Conservation (phyloP, 2,888 invertebrate genomes). For the Aleiodes leptofemur region DNA sequence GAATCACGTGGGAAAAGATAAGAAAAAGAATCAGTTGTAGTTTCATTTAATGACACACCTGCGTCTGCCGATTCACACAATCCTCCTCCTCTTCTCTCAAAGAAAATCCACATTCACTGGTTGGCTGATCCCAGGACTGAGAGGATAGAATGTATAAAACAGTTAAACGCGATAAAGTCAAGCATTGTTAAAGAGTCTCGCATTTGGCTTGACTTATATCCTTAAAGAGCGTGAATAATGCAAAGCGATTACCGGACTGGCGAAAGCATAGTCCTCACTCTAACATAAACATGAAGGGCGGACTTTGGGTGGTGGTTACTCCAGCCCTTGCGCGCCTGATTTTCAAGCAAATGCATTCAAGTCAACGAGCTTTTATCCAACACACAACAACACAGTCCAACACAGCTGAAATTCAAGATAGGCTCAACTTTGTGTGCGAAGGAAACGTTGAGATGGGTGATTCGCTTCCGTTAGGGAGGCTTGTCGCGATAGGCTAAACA, state of each 20-base stretch:
- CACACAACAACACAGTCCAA: constrained; percentile 17
- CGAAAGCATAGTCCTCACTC: constrained; percentile 39
- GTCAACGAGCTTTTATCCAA: constrained; percentile 39
- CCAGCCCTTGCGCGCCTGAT: background rate
- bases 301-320: constrained; percentile 9
- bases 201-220: constrained; percentile 54
- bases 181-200: constrained; percentile 51
- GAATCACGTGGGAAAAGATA: too few species aligned
- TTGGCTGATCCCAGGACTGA: constrained; percentile 1
- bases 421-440: constrained; percentile 43
- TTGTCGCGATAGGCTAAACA: constrained; percentile 44
- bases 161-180: constrained; percentile 54
- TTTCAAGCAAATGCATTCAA: constrained; percentile 32
- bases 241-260: constrained; percentile 58
- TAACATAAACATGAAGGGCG: constrained; percentile 31
- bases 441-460: constrained; percentile 42
- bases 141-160: constrained; percentile 40
- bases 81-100: too few species aligned
- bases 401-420: constrained; percentile 42
- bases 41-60: too few species aligned
- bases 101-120: too few species aligned
- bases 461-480: constrained; percentile 34
- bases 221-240: constrained; percentile 59
- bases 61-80: too few species aligned
- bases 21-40: too few species aligned